Base-by-base conservation (phyloP, 2,113 vertebrate species). In the Hystrix brachyura region DNA sequence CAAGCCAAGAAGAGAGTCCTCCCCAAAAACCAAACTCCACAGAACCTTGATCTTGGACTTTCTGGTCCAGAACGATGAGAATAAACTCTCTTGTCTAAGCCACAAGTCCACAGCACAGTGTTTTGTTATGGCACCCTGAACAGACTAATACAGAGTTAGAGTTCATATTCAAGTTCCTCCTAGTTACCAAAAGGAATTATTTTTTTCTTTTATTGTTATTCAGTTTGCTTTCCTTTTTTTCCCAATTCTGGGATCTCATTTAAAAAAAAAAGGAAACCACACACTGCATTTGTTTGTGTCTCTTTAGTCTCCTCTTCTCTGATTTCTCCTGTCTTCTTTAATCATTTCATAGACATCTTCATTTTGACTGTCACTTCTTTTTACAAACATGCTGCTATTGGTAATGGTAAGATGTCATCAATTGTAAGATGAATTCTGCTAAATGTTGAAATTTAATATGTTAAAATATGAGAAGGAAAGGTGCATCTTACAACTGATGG, bases 401-500 rank as follows among this genome's bases (percentile, higher is more conserved):
- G 59, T 74, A 79, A 97, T 7, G 10, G 6, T 57, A 92, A 95
- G 87, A 83, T 81, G 72, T 57, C 72, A 94, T 53, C 82, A 78
- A 29, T 10, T 94, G 3, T 69, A n/a, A 64, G 17, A 62, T 57
- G n/a, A 95, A 85, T 84, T 46, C 15, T 94, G 25, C 46, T 91
- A 90, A 84, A 79, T 55, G 51, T 62, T 94, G 43, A 87, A 94
- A 87, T 83, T 53, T 93, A 38, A n/a, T 65, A 59, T 72, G 43
- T 72, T 94, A 93, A 97, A 96, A 86, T 64, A 55, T 53, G 69
- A 90, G 18, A 12, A 12, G 12, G 67, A 94, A 90, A 83, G 43
- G 23, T 62, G 2, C 57, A 25, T 79, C 74, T 94, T 91, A 93
- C 32, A 87, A 91, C 62, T 1, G 0, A 91, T 79, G 9, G 87